phyloP scores from a whole-genome alignment of 2,888 invertebrate genomes.

The Antitype chi region DNA sequence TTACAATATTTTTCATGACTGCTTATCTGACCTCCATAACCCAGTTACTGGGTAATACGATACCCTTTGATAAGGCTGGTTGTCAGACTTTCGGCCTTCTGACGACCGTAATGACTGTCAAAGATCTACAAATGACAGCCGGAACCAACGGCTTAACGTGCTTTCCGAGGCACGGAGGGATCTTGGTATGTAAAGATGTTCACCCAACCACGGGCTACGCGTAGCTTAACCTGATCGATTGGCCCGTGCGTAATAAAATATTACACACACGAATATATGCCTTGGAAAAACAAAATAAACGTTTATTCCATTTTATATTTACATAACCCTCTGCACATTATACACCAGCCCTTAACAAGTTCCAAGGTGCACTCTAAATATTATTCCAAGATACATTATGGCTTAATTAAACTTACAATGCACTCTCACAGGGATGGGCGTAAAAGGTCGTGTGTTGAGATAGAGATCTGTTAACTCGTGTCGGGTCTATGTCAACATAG shows the following conservation, averaged over 20 bases:
- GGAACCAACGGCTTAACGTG: no score
- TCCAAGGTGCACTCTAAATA: slow-evolving; percentile 53
- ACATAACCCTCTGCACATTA: background rate
- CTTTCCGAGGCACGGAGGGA: no score
- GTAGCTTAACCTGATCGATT: no score
- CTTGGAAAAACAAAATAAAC: background rate
- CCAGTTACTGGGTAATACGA: no score
- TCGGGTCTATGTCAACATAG: slow-evolving; percentile 24
- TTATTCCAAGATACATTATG: slow-evolving; percentile 49
- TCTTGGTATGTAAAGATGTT: no score
- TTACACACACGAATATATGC: background rate
- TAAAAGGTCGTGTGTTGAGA: background rate
- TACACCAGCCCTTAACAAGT: slow-evolving; percentile 14
- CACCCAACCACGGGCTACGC: no score
- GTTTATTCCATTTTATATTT: background rate
- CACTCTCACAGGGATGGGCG: background rate
- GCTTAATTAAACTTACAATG: slow-evolving; percentile 49
- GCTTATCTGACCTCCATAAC: no score
- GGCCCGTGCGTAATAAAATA: background rate
- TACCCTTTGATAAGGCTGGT: no score
- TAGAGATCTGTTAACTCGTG: slow-evolving; percentile 8
- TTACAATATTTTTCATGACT: no score
- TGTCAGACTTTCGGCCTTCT: no score
- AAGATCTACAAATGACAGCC: no score
- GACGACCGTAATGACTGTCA: no score